A percentile compares a stretch with the other conserved stretches of the same genome.
Conservation (phyloP, 2,797 vertebrate species). For the Rachycentron canadum region DNA sequence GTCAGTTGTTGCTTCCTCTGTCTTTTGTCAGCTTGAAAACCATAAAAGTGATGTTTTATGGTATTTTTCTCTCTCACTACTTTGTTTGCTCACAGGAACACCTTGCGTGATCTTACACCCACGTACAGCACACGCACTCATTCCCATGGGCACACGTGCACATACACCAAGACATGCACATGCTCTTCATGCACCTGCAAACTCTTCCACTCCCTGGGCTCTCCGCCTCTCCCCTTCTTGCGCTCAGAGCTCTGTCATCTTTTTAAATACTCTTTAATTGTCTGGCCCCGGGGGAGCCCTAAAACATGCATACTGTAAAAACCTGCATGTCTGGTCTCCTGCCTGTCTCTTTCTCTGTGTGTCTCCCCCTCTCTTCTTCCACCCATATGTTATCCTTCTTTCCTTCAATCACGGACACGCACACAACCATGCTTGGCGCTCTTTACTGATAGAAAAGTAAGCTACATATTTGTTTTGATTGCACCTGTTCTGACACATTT, state of each 20-base stretch:
- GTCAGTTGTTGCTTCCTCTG: conserved; percentile 52
- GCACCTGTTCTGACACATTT: conserved; percentile 13
- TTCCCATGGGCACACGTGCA: conserved; percentile 26
- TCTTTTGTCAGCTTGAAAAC: conserved; percentile 52
- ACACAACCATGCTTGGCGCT: background rate
- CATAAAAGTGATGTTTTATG: conserved; percentile 22
- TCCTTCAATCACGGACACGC: conserved; percentile 13
- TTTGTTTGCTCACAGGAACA: conserved; percentile 29
- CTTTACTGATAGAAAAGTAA: background rate
- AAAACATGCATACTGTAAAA: conserved; percentile 70
- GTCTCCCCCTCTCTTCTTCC: conserved; percentile 32
- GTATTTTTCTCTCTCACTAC: background rate
- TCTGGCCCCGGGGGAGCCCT: conserved; percentile 66
- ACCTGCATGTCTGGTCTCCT: conserved; percentile 71
- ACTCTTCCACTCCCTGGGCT: conserved; percentile 45
- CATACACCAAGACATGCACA: conserved; percentile 38
- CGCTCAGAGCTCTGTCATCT: conserved; percentile 72
- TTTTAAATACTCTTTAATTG: conserved; percentile 81
- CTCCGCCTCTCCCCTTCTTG: conserved; percentile 53
- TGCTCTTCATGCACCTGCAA: conserved; percentile 71
- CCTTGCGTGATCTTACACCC: conserved; percentile 36
- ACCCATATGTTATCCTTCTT: conserved; percentile 21
- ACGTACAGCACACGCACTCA: background rate
- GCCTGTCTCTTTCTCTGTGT: conserved; percentile 30
- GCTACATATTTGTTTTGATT: background rate